Evolutionary conservation across 1,140 invertebrate species (phyloP).

Genomic region (Gryllus bimaculatus): DNA sequence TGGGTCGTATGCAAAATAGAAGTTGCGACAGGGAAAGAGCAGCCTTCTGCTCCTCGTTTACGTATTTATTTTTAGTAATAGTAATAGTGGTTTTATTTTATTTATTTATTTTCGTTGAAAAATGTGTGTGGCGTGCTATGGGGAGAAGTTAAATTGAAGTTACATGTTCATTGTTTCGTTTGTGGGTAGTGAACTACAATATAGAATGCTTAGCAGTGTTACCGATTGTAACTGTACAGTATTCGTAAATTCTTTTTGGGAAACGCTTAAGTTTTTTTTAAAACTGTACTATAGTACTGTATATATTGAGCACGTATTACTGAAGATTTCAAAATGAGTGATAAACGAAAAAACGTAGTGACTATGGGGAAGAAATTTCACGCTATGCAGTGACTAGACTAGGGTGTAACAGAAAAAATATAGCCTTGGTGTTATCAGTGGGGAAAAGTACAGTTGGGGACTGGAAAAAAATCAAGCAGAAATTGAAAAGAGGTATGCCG

Average conservation of each 20-base stretch:
- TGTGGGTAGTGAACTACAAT: background rate
- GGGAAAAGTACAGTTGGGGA: slow-evolving; percentile 13
- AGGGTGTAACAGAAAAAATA: slow-evolving; percentile 19
- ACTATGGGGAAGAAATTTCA: slow-evolving; percentile 14
- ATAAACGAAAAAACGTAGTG: slow-evolving; percentile 16
- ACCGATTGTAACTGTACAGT: background rate
- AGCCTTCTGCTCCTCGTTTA: too few species aligned
- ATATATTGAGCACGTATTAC: too few species aligned
- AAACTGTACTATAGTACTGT: too few species aligned
- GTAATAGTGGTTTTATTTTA: too few species aligned
- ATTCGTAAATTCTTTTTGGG: background rate
- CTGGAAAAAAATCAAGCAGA: slow-evolving; percentile 11
- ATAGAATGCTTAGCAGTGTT: background rate
- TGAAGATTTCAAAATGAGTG: background rate
- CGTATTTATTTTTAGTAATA: too few species aligned
- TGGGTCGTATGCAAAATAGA: background rate
- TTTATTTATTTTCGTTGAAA: too few species aligned
- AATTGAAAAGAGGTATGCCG: slow-evolving; percentile 15
- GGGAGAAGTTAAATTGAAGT: too few species aligned
- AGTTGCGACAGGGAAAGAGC: background rate
- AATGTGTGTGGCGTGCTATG: too few species aligned
- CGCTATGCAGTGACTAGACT: slow-evolving; percentile 16
- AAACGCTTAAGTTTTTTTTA: background rate
- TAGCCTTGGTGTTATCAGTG: slow-evolving; percentile 10
- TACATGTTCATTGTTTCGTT: background rate